Evolutionary conservation across 2,113 vertebrate genomes (phyloP).

Genomic region (Crotophaga sulcirostris): DNA sequence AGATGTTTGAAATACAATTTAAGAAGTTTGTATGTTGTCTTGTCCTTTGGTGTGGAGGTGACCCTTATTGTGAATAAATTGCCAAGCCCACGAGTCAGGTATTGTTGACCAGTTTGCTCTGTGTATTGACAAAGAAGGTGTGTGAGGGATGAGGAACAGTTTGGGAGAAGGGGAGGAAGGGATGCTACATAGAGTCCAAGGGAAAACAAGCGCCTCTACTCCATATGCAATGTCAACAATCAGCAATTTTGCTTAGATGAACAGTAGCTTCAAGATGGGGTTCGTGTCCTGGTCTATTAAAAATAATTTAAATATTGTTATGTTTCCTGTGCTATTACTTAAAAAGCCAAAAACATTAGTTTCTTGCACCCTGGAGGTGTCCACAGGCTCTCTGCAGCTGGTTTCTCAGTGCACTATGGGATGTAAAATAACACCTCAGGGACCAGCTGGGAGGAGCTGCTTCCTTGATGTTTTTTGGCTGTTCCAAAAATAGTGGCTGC

Average conservation of each 20-base stretch:
- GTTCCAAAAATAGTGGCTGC: background rate
- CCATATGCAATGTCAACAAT: rapidly evolving
- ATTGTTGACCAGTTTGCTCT: background rate
- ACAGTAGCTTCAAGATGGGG: background rate
- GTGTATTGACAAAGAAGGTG: background rate
- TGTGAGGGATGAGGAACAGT: background rate
- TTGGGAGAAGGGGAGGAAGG: background rate
- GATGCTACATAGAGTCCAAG: background rate
- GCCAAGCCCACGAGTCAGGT: background rate
- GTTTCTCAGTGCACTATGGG: background rate
- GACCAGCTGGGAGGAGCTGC: background rate
- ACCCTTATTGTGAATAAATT: background rate
- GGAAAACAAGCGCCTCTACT: background rate
- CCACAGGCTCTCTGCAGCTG: background rate
- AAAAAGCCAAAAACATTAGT: background rate
- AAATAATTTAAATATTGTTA: background rate
- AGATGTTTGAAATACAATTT: background rate
- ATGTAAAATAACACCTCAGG: background rate
- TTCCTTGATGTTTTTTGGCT: background rate
- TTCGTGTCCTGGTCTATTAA: background rate
- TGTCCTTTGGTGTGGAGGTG: background rate
- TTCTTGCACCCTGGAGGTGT: background rate
- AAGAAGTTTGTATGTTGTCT: background rate
- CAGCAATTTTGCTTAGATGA: background rate
- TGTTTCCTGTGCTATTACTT: background rate